Evolutionary conservation across 2,113 vertebrate species (phyloP).

Genomic region (Thinocorus orbignyianus): DNA sequence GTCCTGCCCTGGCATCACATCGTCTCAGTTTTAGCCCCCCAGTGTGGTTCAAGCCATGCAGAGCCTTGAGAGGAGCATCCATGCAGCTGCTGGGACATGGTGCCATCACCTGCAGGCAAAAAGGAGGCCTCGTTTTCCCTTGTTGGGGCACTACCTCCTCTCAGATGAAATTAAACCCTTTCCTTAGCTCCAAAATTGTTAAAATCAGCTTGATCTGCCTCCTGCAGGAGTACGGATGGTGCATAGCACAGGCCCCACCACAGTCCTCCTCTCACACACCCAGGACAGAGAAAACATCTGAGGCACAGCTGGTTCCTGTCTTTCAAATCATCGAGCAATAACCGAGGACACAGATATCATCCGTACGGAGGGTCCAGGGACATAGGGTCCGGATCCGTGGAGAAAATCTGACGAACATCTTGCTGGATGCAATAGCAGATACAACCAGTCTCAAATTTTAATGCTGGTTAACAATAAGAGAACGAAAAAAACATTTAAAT

Average conservation of each 20-base stretch:
- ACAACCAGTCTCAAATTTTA: too few relatives aligned
- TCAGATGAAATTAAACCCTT: neutral
- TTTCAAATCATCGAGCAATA: neutral
- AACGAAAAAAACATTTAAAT: neutral
- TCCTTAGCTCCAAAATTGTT: neutral
- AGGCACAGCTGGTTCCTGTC: fast-evolving
- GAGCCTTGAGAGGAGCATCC: neutral
- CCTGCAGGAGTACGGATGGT: neutral
- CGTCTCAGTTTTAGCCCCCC: neutral
- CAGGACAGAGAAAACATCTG: neutral
- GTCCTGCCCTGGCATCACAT: fast-evolving
- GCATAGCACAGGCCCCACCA: neutral
- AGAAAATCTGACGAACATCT: neutral
- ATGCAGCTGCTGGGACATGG: fast-evolving
- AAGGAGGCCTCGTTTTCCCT: neutral
- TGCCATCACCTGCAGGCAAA: neutral
- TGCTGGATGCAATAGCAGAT: too few relatives aligned
- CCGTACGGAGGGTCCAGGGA: fast-evolving
- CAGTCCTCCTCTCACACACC: neutral
- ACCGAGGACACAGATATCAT: neutral
- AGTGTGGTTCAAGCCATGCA: fast-evolving
- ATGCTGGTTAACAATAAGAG: neutral
- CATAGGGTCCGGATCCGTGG: neutral
- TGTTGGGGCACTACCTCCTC: neutral
- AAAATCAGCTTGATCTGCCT: neutral